A percentile compares a stretch with the other conserved stretches of the same genome.
phyloP scores from a whole-genome alignment of 23 tunicate genomes.

The Trididemnum nubilum region DNA sequence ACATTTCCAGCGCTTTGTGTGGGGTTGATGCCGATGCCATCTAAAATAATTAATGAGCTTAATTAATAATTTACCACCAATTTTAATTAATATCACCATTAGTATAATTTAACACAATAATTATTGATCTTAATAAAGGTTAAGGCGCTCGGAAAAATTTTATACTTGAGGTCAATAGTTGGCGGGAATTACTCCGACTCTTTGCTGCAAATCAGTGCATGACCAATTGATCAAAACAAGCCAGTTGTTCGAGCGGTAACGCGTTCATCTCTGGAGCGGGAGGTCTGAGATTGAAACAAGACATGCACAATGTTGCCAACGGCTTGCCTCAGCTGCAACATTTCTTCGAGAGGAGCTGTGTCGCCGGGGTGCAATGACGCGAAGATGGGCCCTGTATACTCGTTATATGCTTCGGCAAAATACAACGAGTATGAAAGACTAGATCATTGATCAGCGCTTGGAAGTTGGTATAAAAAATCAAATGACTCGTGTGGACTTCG shows the following conservation, averaged over 20 bases:
- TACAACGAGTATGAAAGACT: not conserved
- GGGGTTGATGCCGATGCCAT: constrained; percentile 98
- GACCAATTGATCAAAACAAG: too few relatives aligned
- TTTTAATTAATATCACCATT: too few relatives aligned
- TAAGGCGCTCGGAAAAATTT: not conserved
- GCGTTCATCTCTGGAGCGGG: too few relatives aligned
- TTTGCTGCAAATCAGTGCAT: too few relatives aligned
- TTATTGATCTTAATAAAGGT: too few relatives aligned
- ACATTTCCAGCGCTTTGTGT: constrained; percentile 95
- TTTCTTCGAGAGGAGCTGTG: not conserved
- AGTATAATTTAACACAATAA: not conserved
- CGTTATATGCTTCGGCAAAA: not conserved
- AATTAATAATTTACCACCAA: too few relatives aligned
- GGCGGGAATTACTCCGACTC: too few relatives aligned
- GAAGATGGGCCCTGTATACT: not conserved
- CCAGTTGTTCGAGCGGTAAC: too few relatives aligned
- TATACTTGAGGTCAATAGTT: too few relatives aligned
- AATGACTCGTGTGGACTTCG: too few relatives aligned
- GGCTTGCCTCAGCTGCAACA: not conserved
- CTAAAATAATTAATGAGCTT: constrained; percentile 43
- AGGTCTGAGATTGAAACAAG: not conserved
- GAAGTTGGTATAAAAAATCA: too few relatives aligned
- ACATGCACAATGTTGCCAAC: not conserved
- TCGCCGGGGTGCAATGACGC: not conserved
- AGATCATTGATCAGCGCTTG: too few relatives aligned